These are phyloP conservation scores for Panthera uncia DNA, from an alignment of 2,113 vertebrate genomes.

Conservation along the genomic window DNA sequence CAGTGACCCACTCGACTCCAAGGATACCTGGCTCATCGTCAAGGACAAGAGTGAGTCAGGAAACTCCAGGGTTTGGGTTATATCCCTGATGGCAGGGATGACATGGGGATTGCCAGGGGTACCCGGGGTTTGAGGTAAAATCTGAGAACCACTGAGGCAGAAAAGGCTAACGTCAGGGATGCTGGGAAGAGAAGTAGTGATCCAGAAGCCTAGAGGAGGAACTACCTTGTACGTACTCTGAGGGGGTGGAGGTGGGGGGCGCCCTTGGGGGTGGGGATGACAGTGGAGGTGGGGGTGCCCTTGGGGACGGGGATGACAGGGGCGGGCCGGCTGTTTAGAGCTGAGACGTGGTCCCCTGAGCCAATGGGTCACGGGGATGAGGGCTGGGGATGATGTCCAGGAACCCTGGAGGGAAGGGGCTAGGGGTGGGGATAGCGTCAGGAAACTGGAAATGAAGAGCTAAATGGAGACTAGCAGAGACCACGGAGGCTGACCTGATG, in stretches of 20 bases:
- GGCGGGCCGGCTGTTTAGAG: neutral
- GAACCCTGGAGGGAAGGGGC: neutral
- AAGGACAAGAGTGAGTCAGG: constrained; percentile 68
- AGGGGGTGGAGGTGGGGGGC: neutral
- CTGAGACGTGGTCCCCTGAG: neutral
- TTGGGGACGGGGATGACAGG: neutral
- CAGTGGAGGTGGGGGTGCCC: neutral
- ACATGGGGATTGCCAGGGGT: neutral
- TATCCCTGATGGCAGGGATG: neutral
- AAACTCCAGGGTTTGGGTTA: neutral
- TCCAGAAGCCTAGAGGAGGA: neutral
- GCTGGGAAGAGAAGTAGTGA: neutral
- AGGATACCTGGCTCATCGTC: constrained; percentile 78
- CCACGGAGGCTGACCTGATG: neutral
- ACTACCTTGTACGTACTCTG: neutral
- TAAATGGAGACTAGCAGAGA: too few relatives aligned
- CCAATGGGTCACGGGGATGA: neutral
- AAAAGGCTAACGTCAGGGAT: neutral
- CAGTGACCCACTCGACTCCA: constrained; percentile 81
- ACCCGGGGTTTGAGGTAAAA: neutral
- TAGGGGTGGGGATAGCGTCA: neutral
- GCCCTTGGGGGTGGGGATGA: neutral
- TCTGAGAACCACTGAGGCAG: neutral
- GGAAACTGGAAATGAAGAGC: neutral
- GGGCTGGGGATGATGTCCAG: neutral